Evolutionary conservation across 2,113 vertebrate genomes (phyloP), one percentile per base, ranked within the genome.

Genomic region (Gadus chalcogrammus): DNA sequence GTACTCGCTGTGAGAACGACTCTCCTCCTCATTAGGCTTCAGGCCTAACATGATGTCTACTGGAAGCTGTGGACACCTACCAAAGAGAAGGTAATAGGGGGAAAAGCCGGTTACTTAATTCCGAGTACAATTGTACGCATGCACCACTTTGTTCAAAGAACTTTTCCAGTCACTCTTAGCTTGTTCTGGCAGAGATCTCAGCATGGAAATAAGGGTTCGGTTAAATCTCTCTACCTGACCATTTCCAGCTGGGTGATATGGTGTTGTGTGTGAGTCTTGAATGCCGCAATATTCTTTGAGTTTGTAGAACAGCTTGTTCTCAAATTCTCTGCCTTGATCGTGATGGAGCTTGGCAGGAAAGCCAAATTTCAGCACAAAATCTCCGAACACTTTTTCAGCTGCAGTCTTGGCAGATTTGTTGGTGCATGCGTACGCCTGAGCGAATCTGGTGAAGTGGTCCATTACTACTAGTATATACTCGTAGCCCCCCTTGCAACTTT

Each of bases 201-300:
- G 69, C 67, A 59, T 24, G 20, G 55, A 59, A 17, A 84, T 66
- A 35, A 78, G 71, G 42, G 67, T 65, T 76, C 71, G 58, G 24
- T 80, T 87, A 9, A 80, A 73, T 62, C 65, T 72, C 69, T 73
- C 13, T 56, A 58, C 61, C n/a, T 69, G 61, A n/a, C n/a, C n/a
- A n/a, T n/a, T n/a, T n/a, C n/a, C n/a, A n/a, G n/a, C n/a, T n/a
- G n/a, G n/a, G n/a, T n/a, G 58, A 35, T n/a, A 70, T 75, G 70
- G 53, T 60, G 65, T 74, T n/a, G 15, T 56, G 42, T n/a, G 3
- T 2, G 52, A 73, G 28, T 20, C 31, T 76, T 70, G 3, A n/a
- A 58, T 72, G 17, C 65, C 65, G 22, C 64, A 77, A 48, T 79
- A 76, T 15, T 22, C 31, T 17, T 68, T 73, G 60, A 4, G 61